A percentile compares a stretch with the other conserved stretches of the same genome.
phyloP scores from a whole-genome alignment of 2,113 vertebrate species.

The Haemorhous mexicanus region DNA sequence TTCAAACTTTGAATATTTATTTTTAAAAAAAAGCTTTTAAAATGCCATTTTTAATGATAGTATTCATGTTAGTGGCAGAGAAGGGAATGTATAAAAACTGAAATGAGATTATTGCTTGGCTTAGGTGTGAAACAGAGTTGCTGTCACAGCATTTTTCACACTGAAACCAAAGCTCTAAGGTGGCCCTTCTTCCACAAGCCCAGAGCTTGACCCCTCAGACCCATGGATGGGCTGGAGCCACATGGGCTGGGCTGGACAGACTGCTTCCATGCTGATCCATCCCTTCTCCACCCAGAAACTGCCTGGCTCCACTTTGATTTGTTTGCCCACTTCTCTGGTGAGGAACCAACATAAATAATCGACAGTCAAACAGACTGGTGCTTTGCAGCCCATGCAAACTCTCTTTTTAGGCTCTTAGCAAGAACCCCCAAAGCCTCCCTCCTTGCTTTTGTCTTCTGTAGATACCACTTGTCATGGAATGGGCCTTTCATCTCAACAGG shows the following conservation, averaged over 20 bases:
- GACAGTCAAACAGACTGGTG: background rate
- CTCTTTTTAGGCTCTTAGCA: background rate
- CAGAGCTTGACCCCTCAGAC: background rate
- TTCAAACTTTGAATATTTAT: background rate
- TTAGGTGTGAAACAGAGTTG: background rate
- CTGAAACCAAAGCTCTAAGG: background rate
- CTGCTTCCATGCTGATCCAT: background rate
- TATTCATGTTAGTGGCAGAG: background rate
- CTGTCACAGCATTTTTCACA: background rate
- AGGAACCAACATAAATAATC: background rate
- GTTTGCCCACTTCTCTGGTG: background rate
- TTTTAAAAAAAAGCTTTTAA: background rate
- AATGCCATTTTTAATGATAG: background rate
- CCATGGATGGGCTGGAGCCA: background rate
- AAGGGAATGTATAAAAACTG: background rate
- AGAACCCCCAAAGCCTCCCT: background rate
- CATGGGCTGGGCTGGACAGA: fast-evolving
- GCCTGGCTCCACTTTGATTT: background rate
- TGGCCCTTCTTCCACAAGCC: background rate
- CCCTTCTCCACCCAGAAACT: background rate
- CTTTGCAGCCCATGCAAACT: background rate
- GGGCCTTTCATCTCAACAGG: conserved; percentile 23
- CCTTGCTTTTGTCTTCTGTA: background rate
- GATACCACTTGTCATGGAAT: background rate
- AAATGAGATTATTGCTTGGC: background rate